These are phyloP conservation scores for Embidobia sp. DNA, from an alignment of 2,888 invertebrate genomes.

Conservation along the genomic window DNA sequence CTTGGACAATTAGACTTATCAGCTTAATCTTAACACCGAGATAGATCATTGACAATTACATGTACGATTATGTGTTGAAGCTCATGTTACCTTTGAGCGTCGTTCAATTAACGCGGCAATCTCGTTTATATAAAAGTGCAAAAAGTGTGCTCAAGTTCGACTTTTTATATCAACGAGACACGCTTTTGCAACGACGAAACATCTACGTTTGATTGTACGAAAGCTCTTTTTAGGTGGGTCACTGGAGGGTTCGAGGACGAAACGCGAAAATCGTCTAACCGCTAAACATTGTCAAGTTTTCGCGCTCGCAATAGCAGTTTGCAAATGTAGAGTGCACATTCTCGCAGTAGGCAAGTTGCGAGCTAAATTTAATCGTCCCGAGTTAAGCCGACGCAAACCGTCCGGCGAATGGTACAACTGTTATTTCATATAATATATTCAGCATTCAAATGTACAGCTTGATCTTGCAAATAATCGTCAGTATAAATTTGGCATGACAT, in stretches of 20 bases:
- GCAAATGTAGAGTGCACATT: conserved; percentile 16
- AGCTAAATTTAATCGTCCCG: conserved; percentile 22
- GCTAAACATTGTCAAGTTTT: conserved; percentile 20
- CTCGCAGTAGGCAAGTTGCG: neutral
- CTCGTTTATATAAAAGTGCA: conserved; percentile 41
- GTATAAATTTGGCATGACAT: conserved; percentile 18
- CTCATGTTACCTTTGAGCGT: conserved; percentile 40
- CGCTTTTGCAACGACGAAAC: conserved; percentile 59
- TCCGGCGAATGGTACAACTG: conserved; percentile 22
- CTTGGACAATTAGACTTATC: conserved; percentile 22
- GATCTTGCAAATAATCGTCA: conserved; percentile 19
- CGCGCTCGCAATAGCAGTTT: neutral
- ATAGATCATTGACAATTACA: conserved; percentile 25
- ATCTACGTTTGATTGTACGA: conserved; percentile 80
- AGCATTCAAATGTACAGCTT: conserved; percentile 30
- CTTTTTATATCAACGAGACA: conserved; percentile 48
- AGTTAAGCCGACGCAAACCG: neutral
- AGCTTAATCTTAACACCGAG: conserved; percentile 37
- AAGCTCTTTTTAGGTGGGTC: conserved; percentile 70
- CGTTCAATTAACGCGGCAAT: conserved; percentile 43
- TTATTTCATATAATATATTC: conserved; percentile 35
- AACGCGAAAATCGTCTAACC: conserved; percentile 12
- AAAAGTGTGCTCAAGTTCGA: conserved; percentile 1
- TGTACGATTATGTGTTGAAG: conserved; percentile 18
- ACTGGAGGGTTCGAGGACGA: neutral